Conservation (phyloP, 2,797 vertebrate genomes). For the Urophycis tenuis region DNA sequence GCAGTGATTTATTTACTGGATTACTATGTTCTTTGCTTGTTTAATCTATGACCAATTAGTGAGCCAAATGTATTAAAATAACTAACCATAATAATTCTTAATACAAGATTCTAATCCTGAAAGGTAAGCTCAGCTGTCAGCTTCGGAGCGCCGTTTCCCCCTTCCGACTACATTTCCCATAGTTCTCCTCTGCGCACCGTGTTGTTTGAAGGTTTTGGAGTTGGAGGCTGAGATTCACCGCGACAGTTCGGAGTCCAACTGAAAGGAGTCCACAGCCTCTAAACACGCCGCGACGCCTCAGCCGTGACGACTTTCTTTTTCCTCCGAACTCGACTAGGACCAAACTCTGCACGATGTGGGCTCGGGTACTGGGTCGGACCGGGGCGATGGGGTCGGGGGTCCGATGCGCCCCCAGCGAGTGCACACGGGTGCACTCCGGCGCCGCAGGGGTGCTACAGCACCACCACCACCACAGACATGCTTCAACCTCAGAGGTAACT, state of each 20-base stretch:
- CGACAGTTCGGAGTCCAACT: constrained; percentile 32
- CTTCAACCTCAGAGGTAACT: constrained; percentile 59
- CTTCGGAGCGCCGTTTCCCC: neutral
- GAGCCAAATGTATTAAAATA: neutral
- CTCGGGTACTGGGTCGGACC: constrained; percentile 42
- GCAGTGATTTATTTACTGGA: neutral
- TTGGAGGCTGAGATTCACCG: constrained; percentile 32
- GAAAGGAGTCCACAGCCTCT: constrained; percentile 37
- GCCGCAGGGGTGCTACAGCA: constrained; percentile 24
- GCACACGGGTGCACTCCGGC: constrained; percentile 37
- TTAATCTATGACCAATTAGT: neutral
- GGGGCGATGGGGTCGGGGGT: constrained; percentile 36
- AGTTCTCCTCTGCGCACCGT: constrained; percentile 18
- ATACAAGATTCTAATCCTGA: neutral
- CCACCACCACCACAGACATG: constrained; percentile 46
- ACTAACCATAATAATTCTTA: neutral
- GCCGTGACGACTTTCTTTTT: neutral
- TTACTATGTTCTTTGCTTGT: neutral
- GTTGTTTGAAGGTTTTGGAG: constrained; percentile 37
- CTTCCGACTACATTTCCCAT: constrained; percentile 67
- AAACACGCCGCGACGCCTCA: constrained; percentile 3
- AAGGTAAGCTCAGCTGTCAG: neutral
- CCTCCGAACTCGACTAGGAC: constrained; percentile 11
- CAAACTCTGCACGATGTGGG: constrained; percentile 52
- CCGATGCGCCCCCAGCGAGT: constrained; percentile 42